Evolutionary conservation across 1,140 invertebrate species (phyloP), one percentile per base, ranked within the genome.

Genomic region (Dendroctonus ponderosae): DNA sequence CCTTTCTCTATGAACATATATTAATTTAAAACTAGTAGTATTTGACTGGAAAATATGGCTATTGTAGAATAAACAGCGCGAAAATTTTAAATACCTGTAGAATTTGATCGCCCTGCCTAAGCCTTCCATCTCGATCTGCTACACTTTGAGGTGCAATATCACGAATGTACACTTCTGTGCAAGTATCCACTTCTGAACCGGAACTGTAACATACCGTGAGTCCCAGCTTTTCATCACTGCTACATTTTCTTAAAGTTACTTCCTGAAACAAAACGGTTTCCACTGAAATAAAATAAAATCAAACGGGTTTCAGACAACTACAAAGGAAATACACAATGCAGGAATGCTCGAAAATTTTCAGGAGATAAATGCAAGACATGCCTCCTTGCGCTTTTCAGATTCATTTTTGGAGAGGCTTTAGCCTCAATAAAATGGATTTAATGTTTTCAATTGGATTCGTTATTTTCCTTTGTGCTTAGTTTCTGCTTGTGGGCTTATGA

Each of bases 51-150:
- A 26, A 26, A 26, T 26, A 2, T 26, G 1, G 26, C 26, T 26
- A 26, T 26, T 26, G 26, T 26, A 3, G 3, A 1, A 26, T 26
- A 26, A 57, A n/a, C 26, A 66, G 40, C 26, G 26, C 1, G 26
- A 26, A 26, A 26, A 26, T 26, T 26, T 26, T 26, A 38, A 39
- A 3, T 44, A 85, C 83, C 75, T 84, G 86, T 62, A 91, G 77
- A 68, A 91, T 89, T 79, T 91, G 89, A 80, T 91, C 90, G 41
- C 89, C 89, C 72, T 89, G 85, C 54, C 85, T 77, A 6, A 91
- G 81, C 50, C 87, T 80, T 8, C 88, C 89, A 77, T 90, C 87
- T 54, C 82, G 80, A 7, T 84, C 85, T 6, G 89, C 89, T 43
- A 90, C 79, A 77, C 89, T 88, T 68, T 86, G 84, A 7, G 84